Evolutionary conservation across 2,797 vertebrate genomes (phyloP).

Genomic region (Tragelaphus oryx): DNA sequence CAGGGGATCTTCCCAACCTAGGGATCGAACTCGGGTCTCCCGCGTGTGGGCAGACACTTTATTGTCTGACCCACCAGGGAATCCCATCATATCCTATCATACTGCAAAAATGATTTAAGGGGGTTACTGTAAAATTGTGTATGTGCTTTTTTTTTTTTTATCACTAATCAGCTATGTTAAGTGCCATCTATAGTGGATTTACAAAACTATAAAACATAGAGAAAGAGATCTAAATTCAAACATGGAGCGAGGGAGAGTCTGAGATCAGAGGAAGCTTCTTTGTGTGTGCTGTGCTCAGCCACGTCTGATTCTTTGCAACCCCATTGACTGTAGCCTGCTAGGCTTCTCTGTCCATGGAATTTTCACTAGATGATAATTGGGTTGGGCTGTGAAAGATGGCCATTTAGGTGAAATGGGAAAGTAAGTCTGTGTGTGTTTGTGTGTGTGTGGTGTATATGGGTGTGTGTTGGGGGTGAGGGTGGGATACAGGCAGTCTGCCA

Average conservation of each 20-base stretch:
- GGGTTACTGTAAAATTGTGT: background rate
- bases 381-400: background rate
- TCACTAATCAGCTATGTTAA: background rate
- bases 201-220: background rate
- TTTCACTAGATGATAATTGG: background rate
- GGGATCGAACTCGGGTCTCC: too few species aligned
- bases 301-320: background rate
- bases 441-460: background rate
- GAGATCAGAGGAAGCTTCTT: background rate
- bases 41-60: too few species aligned
- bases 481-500: background rate
- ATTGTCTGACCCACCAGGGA: too few species aligned
- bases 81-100: background rate
- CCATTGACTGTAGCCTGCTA: background rate
- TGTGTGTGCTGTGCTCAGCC: background rate
- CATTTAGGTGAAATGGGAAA: background rate
- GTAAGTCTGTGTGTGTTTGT: background rate
- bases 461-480: background rate
- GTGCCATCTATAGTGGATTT: background rate
- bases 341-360: background rate
- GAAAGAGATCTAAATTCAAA: background rate
- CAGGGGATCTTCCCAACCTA: too few species aligned
- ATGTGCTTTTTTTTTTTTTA: background rate
- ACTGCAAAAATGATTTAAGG: background rate
- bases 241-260: background rate